Percentiles rank a stretch among this genome's conserved stretches.
These are phyloP conservation scores for Hydrozoanthus gracilis DNA, from an alignment of 92 coral and sea anemone species.

Conservation along the genomic window DNA sequence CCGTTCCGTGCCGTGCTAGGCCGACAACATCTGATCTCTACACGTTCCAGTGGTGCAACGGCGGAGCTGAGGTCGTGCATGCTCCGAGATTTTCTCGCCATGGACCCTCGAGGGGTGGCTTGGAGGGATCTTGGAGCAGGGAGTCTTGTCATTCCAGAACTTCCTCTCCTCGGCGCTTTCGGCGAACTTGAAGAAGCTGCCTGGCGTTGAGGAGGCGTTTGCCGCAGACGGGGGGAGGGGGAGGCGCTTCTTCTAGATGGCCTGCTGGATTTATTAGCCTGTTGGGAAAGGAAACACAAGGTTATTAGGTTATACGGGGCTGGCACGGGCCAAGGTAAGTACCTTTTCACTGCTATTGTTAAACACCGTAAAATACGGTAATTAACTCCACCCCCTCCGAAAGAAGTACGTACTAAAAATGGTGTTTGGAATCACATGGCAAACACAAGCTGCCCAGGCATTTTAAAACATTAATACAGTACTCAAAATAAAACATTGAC, in stretches of 20 bases:
- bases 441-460: too few species aligned
- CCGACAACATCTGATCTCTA: constrained; percentile 28
- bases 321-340: too few species aligned
- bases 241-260: constrained; percentile 32
- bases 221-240: constrained; percentile 27
- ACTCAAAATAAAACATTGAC: too few species aligned
- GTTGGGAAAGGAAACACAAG: background rate
- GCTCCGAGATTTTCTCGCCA: constrained; percentile 73
- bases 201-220: background rate
- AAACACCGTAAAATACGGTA: too few species aligned
- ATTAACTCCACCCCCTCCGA: too few species aligned
- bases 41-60: constrained; percentile 32
- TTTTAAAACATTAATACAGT: too few species aligned
- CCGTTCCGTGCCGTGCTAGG: constrained; percentile 22
- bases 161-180: constrained; percentile 43
- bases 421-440: background rate
- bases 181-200: background rate
- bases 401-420: too few species aligned
- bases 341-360: too few species aligned
- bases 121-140: constrained; percentile 60
- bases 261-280: constrained; percentile 3
- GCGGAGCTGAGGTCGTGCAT: constrained; percentile 80
- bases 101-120: constrained; percentile 56
- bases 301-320: background rate
- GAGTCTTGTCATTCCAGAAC: constrained; percentile 36